phyloP scores from a whole-genome alignment of 2,888 invertebrate genomes.

The Drosophila buzzatii region DNA sequence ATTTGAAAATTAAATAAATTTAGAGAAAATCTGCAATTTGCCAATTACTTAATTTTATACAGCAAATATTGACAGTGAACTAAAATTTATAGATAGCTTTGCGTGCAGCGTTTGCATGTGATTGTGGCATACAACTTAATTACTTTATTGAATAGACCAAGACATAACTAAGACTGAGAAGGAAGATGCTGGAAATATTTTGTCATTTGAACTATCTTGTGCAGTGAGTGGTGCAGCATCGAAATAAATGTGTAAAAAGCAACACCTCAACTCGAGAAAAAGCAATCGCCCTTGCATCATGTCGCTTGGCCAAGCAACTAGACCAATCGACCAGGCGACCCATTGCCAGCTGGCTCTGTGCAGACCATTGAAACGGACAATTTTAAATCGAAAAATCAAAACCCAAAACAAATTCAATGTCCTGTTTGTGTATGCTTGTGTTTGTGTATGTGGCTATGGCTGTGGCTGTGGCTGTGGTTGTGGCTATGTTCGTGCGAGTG shows the following conservation, averaged over 20 bases:
- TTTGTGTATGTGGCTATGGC: constrained; percentile 27
- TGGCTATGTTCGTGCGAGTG: constrained; percentile 16
- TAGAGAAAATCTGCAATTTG: not conserved
- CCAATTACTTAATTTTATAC: constrained; percentile 14
- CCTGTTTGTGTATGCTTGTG: constrained; percentile 60
- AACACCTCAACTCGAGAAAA: constrained; percentile 43
- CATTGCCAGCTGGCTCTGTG: constrained; percentile 17
- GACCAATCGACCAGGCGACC: constrained; percentile 15
- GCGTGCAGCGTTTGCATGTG: constrained; percentile 4
- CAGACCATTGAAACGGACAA: constrained; percentile 72
- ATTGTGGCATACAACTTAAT: constrained; percentile 46
- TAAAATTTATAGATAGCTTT: constrained; percentile 17
- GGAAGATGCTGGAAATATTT: constrained; percentile 25
- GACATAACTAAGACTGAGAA: not conserved
- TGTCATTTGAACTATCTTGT: constrained; percentile 43
- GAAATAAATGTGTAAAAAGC: constrained; percentile 45
- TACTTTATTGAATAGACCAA: constrained; percentile 53
- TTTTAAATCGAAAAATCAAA: constrained; percentile 78
- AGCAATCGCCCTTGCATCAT: constrained; percentile 1
- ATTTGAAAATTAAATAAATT: constrained; percentile 22
- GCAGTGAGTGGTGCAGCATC: constrained; percentile 29
- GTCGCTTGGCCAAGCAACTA: constrained; percentile 5
- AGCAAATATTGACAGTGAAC: constrained; percentile 42
- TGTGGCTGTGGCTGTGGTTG: constrained; percentile 34
- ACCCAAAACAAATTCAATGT: constrained; percentile 78